A percentile compares a stretch with the other conserved stretches of the same genome.
Evolutionary conservation across 2,113 vertebrate genomes (phyloP).

Genomic region (Chaetodon auriga): DNA sequence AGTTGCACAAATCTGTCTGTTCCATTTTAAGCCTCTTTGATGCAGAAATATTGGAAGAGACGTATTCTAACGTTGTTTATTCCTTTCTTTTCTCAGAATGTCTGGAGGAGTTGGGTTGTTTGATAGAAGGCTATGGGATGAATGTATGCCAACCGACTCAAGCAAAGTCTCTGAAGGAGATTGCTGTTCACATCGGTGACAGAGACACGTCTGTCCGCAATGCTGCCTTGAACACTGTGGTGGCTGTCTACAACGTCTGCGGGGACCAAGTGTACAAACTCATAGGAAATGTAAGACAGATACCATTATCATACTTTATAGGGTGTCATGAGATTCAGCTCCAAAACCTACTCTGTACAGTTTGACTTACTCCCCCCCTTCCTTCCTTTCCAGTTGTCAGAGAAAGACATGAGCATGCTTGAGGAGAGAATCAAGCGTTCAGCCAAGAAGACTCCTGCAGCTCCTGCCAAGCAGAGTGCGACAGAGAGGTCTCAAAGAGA

Average conservation of each 20-base stretch:
- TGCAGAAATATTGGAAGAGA: neutral
- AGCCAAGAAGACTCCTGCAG: conserved; percentile 90
- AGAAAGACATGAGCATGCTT: conserved; percentile 99
- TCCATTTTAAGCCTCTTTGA: neutral
- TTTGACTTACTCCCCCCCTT: neutral
- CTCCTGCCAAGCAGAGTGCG: conserved; percentile 83
- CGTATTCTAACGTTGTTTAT: neutral
- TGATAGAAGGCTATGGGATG: conserved; percentile 96
- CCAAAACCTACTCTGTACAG: neutral
- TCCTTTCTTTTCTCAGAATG: conserved; percentile 87
- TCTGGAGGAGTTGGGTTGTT: conserved; percentile 95
- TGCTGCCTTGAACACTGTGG: conserved; percentile 96
- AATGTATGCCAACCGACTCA: conserved; percentile 97
- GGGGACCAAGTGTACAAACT: conserved; percentile 99
- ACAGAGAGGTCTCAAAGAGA: conserved; percentile 88
- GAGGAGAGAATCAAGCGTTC: conserved; percentile 98
- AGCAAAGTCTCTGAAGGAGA: conserved; percentile 96
- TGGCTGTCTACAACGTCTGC: conserved; percentile 94
- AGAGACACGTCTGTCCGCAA: conserved; percentile 97
- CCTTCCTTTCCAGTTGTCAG: conserved; percentile 88
- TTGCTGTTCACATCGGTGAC: conserved; percentile 95
- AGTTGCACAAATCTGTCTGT: neutral
- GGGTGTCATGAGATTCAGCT: neutral
- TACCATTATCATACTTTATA: fast-evolving
- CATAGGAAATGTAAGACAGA: conserved; percentile 93